These are phyloP conservation scores for Carassius gibelio DNA, from an alignment of 2,113 vertebrate species.

Conservation along the genomic window DNA sequence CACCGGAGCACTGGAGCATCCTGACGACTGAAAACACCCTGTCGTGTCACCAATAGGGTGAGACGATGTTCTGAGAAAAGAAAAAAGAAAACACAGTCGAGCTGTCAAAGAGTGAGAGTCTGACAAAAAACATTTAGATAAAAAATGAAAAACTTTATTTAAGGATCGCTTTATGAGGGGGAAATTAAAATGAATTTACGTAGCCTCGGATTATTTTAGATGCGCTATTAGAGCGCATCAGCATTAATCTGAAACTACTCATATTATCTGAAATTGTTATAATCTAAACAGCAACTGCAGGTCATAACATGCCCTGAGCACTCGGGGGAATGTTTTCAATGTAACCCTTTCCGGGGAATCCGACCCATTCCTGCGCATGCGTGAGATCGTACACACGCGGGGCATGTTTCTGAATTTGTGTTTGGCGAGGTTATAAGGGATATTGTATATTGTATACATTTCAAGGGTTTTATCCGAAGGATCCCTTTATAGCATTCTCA, in stretches of 20 bases:
- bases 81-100: not conserved
- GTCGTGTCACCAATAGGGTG: conserved; percentile 54
- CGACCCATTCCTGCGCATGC: conserved; percentile 56
- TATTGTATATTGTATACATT: not conserved
- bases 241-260: conserved; percentile 60
- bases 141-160: not conserved
- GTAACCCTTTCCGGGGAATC: conserved; percentile 70
- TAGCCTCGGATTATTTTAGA: conserved; percentile 55
- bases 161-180: not conserved
- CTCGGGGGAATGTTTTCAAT: conserved; percentile 57
- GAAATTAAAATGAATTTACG: conserved; percentile 53
- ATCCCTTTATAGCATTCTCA: not conserved
- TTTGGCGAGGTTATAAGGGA: not conserved
- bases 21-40: conserved; percentile 51
- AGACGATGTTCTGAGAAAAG: not conserved
- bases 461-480: not conserved
- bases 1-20: conserved; percentile 52
- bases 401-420: not conserved
- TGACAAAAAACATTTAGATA: not conserved
- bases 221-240: conserved; percentile 56
- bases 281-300: not conserved
- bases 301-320: conserved; percentile 47
- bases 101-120: not conserved
- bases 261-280: conserved; percentile 53
- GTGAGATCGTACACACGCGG: conserved; percentile 32